phyloP scores from a whole-genome alignment of 1,140 invertebrate genomes.

The Episyrphus balteatus region DNA sequence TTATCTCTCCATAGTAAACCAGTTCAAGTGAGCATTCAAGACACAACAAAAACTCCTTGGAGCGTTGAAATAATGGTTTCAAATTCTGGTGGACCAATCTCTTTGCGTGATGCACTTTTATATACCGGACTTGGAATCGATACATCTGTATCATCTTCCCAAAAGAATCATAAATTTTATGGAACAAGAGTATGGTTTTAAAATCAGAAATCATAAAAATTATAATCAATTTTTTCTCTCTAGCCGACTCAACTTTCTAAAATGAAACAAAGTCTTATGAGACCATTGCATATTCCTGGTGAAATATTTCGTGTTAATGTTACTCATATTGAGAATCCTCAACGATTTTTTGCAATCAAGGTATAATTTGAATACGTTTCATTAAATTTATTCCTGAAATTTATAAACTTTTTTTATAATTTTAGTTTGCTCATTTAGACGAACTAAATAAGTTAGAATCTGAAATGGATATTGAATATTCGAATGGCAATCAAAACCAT shows the following conservation, averaged over 20 bases:
- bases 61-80: slow-evolving; percentile 16
- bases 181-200: no score
- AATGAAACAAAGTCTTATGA: no score
- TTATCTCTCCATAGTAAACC: neutral
- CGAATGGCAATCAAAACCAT: slow-evolving; percentile 6
- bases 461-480: slow-evolving; percentile 7
- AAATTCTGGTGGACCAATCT: slow-evolving; percentile 12
- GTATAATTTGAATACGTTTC: neutral
- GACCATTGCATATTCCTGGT: neutral
- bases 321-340: slow-evolving; percentile 3
- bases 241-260: no score
- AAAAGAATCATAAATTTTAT: no score
- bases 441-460: neutral
- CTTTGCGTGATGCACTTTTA: slow-evolving; percentile 25
- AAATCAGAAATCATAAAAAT: no score
- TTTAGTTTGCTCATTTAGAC: neutral
- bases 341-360: slow-evolving; percentile 9
- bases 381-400: neutral
- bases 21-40: slow-evolving; percentile 4
- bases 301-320: slow-evolving; percentile 6
- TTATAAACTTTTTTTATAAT: neutral
- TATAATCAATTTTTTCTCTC: no score
- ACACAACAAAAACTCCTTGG: neutral
- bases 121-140: slow-evolving; percentile 22
- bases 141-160: no score